Evolutionary conservation across 1,140 invertebrate species (phyloP), one percentile per base, ranked within the genome.

Genomic region (Aporrectodea caliginosa): DNA sequence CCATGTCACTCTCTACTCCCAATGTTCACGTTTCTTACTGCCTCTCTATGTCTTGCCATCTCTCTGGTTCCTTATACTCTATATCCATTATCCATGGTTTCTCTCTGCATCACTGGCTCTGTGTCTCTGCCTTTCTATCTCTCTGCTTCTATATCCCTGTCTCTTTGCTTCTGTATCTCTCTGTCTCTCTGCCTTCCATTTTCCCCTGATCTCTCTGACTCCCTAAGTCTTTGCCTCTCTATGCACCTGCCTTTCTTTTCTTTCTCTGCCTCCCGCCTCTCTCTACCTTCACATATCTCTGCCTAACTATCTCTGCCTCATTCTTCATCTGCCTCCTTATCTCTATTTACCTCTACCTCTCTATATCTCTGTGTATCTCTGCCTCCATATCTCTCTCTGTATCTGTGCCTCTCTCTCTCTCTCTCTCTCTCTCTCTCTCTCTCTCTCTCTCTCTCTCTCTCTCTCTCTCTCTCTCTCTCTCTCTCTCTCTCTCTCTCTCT

Each of bases 361-460:
- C 6, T 58, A 6, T 58, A 22, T 58, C 43, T 58, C 43, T 58
- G 22, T 58, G 6, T 58, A 6, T 58, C 43, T 58, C 43, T 58
- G 43, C 22, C 43, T 58, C 43, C 22, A 6, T 58, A 6, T 58
- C 43, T 58, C 43, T 58, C 43, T 58, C 43, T 58, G 6, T 58
- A 6, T 58, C 43, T 58, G 43, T 58, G 6, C 22, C 43, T 58
- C 6, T 58, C 43, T 58, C 43, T 58, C 6, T 58, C 43, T 58
- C 43, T 58, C 43, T 58, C 43, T 58, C 43, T 58, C 43, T 58
- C 43, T 58, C 43, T 58, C 43, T 58, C 43, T 58, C 43, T 58
- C 43, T 58, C 43, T 58, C 6, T 58, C 43, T 58, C 22, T 58
- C 43, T 58, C 43, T 58, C 6, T 58, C 43, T 58, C 43, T 58